Base-by-base conservation (phyloP, 1,140 invertebrate species). In the Laupala kohalensis region DNA sequence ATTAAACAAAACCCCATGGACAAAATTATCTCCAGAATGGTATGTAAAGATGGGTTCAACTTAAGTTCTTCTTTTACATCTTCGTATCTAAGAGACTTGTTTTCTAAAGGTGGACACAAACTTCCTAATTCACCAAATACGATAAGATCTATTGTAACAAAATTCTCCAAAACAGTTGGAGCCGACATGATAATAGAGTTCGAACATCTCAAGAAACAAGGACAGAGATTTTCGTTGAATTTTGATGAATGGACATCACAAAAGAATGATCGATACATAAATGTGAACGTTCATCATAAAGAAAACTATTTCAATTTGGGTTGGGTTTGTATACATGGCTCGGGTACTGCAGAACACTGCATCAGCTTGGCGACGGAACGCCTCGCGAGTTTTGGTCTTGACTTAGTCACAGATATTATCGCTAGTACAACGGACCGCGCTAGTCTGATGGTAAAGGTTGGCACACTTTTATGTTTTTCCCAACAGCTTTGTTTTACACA, bases 191-290 rank as follows among this genome's bases (percentile, higher is more conserved):
- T 66, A 24, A 66, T 66, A 5, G 64, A 66, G 19, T 66, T 66
- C 19, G 5, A 5, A 66, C 25, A 66, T 62, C 69, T 73, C 64
- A 74, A 76, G 29, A 71, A 72, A 70, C 27, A 75, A 72, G 69
- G 69, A 73, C 25, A 74, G 73, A 77, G 64, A 76, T 76, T 77
- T 74, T 72, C 72, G 29, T 73, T 76, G 26, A 77, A 68, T 65
- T 76, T 76, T 70, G 73, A 77, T 70, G 76, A 76, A 71, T 76
- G 75, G 74, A 77, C 76, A 25, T 66, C 6, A 24, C 70, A 71
- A 75, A 75, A 73, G 68, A 77, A 76, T 75, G 37, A 69, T 24
- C 5, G 75, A 73, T 76, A 76, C 6, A 37, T 37, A 37, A 37
- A 37, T n/a, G 30, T 37, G 15, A 37, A 37, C 15, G 30, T 37